Evolutionary conservation across 2,888 invertebrate species (phyloP).

Genomic region (Meiosimyza decipiens): DNA sequence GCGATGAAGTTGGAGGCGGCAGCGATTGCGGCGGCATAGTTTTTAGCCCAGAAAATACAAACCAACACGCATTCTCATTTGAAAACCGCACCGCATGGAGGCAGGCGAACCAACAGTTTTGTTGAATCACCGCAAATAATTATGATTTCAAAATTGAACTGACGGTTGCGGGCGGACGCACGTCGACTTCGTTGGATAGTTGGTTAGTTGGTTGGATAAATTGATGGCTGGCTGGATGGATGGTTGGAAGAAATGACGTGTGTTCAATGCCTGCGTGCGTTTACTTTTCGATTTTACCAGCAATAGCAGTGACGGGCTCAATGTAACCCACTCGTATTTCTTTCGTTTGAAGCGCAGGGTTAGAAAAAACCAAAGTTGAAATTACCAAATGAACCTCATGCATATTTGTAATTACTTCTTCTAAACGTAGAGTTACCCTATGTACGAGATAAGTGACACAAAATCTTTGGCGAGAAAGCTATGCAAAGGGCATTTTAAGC

Average conservation of each 20-base stretch:
- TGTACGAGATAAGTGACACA: too few species aligned
- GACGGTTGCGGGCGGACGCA: slow-evolving; percentile 43
- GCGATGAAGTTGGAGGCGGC: background rate
- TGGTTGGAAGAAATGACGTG: background rate
- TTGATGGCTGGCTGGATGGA: background rate
- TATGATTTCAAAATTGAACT: slow-evolving; percentile 44
- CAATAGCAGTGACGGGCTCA: slow-evolving; percentile 1
- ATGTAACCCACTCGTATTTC: background rate
- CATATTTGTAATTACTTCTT: too few species aligned
- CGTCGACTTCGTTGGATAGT: background rate
- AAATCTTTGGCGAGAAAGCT: too few species aligned
- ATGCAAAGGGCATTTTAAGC: too few species aligned
- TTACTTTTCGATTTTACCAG: too few species aligned
- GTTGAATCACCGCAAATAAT: slow-evolving; percentile 51
- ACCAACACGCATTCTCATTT: too few species aligned
- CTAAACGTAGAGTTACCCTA: too few species aligned
- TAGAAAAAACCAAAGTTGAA: background rate
- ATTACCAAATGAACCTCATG: too few species aligned
- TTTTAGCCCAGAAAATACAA: background rate
- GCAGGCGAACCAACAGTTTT: slow-evolving; percentile 33
- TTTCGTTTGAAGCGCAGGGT: background rate
- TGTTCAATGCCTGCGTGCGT: background rate
- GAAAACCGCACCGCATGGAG: background rate
- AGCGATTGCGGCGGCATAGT: background rate
- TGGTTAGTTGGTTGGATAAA: background rate